Evolutionary conservation across 2,113 vertebrate genomes (phyloP).

Genomic region (Pygoscelis antarcticus): DNA sequence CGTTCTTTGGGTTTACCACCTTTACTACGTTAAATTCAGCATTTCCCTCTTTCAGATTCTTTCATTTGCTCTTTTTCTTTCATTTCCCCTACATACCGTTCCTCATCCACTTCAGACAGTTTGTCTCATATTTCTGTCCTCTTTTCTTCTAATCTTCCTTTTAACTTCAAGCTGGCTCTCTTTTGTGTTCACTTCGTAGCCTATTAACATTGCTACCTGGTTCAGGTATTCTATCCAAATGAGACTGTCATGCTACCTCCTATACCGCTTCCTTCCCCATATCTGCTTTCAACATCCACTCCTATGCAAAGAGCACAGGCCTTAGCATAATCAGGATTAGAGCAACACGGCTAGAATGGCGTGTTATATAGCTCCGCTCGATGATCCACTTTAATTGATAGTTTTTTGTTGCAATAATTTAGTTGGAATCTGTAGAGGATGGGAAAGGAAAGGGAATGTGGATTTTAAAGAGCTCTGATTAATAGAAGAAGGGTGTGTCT

Average conservation of each 20-base stretch:
- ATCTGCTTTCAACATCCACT: neutral
- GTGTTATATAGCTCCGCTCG: neutral
- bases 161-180: neutral
- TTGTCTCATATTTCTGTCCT: neutral
- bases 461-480: neutral
- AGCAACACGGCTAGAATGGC: neutral
- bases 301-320: neutral
- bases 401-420: neutral
- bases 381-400: neutral
- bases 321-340: neutral
- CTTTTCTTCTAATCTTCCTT: neutral
- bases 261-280: neutral
- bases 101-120: rapidly evolving
- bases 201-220: neutral
- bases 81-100: neutral
- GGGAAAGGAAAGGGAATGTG: neutral
- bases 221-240: neutral
- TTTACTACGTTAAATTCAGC: neutral
- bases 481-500: neutral
- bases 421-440: neutral
- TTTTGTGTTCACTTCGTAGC: neutral
- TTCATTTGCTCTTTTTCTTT: neutral
- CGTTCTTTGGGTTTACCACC: neutral
- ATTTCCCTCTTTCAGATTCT: neutral
- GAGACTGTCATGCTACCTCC: neutral